Percentiles rank a stretch among this genome's conserved stretches.
Evolutionary conservation across 1,140 invertebrate genomes (phyloP).

Genomic region (Cydia strobilella): DNA sequence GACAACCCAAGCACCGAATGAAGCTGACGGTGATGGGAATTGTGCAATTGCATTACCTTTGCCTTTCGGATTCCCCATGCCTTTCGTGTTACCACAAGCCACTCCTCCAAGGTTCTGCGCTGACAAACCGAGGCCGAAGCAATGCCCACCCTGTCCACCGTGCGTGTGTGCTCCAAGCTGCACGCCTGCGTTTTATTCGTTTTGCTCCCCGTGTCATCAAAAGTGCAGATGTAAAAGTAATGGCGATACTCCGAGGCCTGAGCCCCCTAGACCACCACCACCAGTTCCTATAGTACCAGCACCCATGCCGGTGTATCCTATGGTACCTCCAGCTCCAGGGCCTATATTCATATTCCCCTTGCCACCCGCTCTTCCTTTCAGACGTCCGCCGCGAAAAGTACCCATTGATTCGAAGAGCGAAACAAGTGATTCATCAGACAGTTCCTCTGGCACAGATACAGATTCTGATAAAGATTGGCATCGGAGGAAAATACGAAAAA

Average conservation of each 20-base stretch:
- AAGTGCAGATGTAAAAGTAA: constrained; percentile 61
- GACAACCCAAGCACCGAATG: constrained; percentile 33
- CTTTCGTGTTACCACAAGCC: constrained; percentile 43
- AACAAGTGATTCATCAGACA: background rate
- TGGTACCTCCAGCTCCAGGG: background rate
- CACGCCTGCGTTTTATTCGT: constrained; percentile 66
- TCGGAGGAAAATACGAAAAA: constrained; percentile 36
- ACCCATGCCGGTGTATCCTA: constrained; percentile 35
- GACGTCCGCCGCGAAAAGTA: constrained; percentile 30
- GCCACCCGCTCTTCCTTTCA: background rate
- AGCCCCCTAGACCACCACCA: constrained; percentile 36
- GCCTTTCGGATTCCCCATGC: constrained; percentile 38
- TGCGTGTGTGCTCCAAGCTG: constrained; percentile 60
- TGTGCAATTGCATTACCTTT: constrained; percentile 48
- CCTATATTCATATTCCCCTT: background rate
- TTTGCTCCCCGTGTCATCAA: constrained; percentile 64
- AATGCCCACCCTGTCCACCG: constrained; percentile 61
- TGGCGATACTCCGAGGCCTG: constrained; percentile 42
- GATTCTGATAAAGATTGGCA: background rate
- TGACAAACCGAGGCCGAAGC: constrained; percentile 38
- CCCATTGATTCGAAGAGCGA: background rate
- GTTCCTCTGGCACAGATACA: background rate
- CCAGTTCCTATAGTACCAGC: constrained; percentile 39
- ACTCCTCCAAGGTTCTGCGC: constrained; percentile 39
- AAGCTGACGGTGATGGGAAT: constrained; percentile 33